Conservation (phyloP, 2,797 vertebrate genomes). For the Choloepus didactylus region DNA sequence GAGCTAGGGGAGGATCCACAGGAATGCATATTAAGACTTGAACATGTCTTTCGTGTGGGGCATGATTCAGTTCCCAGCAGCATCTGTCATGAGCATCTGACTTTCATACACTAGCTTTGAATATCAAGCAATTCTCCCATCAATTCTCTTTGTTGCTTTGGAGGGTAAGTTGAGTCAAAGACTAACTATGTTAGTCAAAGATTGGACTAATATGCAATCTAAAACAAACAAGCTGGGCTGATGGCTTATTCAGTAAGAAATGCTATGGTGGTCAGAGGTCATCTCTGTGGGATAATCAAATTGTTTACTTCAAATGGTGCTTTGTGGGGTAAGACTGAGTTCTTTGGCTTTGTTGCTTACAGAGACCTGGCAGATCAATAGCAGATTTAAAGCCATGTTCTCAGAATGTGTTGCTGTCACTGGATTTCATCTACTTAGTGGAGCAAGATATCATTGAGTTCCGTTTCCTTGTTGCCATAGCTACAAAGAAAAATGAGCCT, state of each 20-base stretch:
- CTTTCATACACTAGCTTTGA: neutral
- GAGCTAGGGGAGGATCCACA: too few relatives aligned
- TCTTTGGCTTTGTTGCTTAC: too few relatives aligned
- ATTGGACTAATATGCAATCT: neutral
- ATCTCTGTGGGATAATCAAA: neutral
- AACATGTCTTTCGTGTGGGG: too few relatives aligned
- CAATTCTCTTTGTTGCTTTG: neutral
- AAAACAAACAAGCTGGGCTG: neutral
- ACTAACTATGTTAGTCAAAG: too few relatives aligned
- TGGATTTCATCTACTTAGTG: neutral
- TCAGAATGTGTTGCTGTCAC: neutral
- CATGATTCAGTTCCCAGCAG: too few relatives aligned
- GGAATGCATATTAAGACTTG: too few relatives aligned
- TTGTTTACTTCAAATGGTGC: too few relatives aligned
- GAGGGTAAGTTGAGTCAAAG: neutral
- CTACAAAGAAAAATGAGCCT: neutral
- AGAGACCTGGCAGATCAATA: neutral
- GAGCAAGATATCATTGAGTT: neutral
- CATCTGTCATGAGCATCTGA: accelerated
- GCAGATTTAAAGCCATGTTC: neutral
- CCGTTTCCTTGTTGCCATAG: neutral
- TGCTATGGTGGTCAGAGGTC: neutral
- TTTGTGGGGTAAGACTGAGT: neutral
- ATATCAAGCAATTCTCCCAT: too few relatives aligned
- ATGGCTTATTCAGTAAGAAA: neutral